phyloP scores from a whole-genome alignment of 2,888 invertebrate genomes.

The Lottia gigantea region DNA sequence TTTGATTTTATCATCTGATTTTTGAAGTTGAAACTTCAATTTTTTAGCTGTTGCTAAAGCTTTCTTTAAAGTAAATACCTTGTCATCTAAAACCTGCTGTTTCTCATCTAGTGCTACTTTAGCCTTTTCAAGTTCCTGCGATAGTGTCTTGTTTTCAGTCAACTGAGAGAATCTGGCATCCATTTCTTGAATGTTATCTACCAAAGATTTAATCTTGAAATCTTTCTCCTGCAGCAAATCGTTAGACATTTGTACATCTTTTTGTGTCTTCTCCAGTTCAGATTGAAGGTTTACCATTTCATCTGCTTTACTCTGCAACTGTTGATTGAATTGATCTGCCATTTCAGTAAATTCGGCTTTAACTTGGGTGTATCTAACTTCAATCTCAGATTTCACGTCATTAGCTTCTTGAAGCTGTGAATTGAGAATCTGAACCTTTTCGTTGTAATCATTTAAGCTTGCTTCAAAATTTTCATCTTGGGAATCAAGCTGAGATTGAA shows the following conservation, averaged over 20 bases:
- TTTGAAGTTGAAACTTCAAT: constrained; percentile 51
- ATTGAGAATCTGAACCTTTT: neutral
- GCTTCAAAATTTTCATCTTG: neutral
- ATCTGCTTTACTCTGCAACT: constrained; percentile 15
- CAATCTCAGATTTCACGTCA: constrained; percentile 9
- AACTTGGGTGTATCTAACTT: neutral
- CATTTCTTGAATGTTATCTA: constrained; percentile 58
- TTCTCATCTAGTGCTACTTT: constrained; percentile 18
- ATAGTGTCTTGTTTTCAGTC: constrained; percentile 29
- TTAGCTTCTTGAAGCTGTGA: constrained; percentile 7
- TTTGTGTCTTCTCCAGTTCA: constrained; percentile 20
- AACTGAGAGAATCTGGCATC: constrained; percentile 48
- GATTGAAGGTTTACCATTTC: constrained; percentile 21
- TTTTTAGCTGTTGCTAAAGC: constrained; percentile 60
- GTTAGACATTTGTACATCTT: constrained; percentile 16
- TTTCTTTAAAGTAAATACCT: constrained; percentile 53
- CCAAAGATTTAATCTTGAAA: constrained; percentile 46
- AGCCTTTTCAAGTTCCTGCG: constrained; percentile 20
- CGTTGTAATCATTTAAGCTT: too few relatives aligned
- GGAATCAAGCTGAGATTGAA: neutral
- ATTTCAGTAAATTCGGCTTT: neutral
- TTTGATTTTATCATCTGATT: constrained; percentile 36
- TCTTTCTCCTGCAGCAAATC: constrained; percentile 41
- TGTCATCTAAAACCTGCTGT: constrained; percentile 28
- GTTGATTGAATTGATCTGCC: constrained; percentile 19